Evolutionary conservation across 2,888 invertebrate genomes (phyloP).

Genomic region (Orchesella flavescens): DNA sequence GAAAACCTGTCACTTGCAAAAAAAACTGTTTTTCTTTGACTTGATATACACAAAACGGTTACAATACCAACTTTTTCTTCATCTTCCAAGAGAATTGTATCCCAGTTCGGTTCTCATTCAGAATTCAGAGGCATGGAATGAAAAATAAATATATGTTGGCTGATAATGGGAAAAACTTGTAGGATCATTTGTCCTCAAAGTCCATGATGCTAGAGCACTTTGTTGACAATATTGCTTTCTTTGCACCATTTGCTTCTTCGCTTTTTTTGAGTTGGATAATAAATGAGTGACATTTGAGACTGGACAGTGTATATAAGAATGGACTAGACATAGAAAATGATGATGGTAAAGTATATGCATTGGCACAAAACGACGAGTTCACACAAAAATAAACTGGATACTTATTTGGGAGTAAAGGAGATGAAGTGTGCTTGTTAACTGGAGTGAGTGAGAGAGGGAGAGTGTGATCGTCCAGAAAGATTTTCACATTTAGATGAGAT

Average conservation of each 20-base stretch:
- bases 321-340: conserved; percentile 8
- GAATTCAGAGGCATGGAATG: too few relatives aligned
- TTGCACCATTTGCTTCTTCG: conserved; percentile 56
- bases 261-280: not conserved
- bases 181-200: conserved; percentile 46
- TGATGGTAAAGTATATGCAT: not conserved
- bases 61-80: conserved; percentile 15
- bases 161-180: conserved; percentile 62
- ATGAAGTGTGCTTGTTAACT: too few relatives aligned
- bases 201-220: not conserved
- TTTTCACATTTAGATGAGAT: conserved; percentile 65
- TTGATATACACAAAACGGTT: conserved; percentile 34
- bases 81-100: too few relatives aligned
- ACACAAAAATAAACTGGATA: not conserved
- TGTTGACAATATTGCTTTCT: conserved; percentile 58
- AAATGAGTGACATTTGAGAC: conserved; percentile 41
- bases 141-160: too few relatives aligned
- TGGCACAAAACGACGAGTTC: conserved; percentile 7
- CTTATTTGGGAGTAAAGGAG: too few relatives aligned
- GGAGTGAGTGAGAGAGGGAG: not conserved
- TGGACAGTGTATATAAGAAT: not conserved
- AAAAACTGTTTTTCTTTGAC: conserved; percentile 43
- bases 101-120: too few relatives aligned
- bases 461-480: conserved; percentile 58
- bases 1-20: conserved; percentile 64